These are phyloP conservation scores for Paguma larvata DNA, from an alignment of 2,797 vertebrate species.

Conservation along the genomic window DNA sequence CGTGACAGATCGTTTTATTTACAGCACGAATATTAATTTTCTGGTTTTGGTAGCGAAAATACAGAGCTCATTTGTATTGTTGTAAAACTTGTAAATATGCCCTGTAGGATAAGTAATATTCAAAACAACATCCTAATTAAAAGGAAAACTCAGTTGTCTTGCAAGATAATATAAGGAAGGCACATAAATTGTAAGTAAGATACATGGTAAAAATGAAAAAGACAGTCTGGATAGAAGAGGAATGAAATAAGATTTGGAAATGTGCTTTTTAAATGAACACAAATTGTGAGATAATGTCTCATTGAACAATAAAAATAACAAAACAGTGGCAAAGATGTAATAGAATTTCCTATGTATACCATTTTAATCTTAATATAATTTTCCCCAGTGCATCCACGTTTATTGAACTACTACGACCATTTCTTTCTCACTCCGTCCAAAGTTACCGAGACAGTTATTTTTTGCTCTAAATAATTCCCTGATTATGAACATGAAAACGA, in stretches of 20 bases:
- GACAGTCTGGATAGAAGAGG: conserved; percentile 65
- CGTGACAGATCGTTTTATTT: conserved; percentile 84
- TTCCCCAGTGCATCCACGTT: conserved; percentile 65
- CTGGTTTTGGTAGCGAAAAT: conserved; percentile 81
- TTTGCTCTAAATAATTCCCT: conserved; percentile 72
- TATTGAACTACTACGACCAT: conserved; percentile 56
- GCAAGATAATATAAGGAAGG: conserved; percentile 74
- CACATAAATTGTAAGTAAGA: conserved; percentile 79
- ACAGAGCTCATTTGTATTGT: conserved; percentile 79
- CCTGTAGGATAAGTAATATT: conserved; percentile 81
- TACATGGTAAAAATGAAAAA: conserved; percentile 79
- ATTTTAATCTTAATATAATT: conserved; percentile 82
- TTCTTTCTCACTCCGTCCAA: conserved; percentile 75
- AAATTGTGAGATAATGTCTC: conserved; percentile 85
- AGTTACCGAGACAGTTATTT: conserved; percentile 56
- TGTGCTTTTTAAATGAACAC: conserved; percentile 83
- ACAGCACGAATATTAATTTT: conserved; percentile 81
- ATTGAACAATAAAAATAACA: conserved; percentile 84
- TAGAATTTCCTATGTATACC: conserved; percentile 78
- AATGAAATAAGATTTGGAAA: conserved; percentile 83
- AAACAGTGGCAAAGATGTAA: conserved; percentile 81
- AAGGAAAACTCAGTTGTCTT: conserved; percentile 79
- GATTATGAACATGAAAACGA: conserved; percentile 69
- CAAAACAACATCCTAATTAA: conserved; percentile 80
- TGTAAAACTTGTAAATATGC: conserved; percentile 85